Conservation (phyloP, 2,113 vertebrate species). For the Spheniscus mendiculus region DNA sequence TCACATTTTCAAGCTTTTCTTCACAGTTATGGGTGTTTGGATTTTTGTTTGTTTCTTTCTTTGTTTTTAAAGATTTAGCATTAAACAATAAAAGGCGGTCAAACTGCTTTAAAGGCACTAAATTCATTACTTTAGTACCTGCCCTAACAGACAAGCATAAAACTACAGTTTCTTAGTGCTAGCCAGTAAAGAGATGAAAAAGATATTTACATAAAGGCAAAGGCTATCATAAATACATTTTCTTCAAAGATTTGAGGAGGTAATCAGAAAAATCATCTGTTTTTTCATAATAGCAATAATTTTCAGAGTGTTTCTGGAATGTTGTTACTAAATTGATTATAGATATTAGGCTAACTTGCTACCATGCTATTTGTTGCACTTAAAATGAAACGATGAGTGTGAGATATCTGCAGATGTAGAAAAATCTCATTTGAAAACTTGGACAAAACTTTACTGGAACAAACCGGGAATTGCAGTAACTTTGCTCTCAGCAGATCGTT, state of each 20-base stretch:
- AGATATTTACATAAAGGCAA: background rate
- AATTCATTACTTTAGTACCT: background rate
- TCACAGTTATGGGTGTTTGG: background rate
- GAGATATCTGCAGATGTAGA: background rate
- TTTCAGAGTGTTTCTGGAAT: background rate
- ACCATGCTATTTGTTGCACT: background rate
- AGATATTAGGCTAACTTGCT: background rate
- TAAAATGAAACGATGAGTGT: background rate
- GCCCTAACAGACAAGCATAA: background rate
- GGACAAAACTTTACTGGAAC: background rate
- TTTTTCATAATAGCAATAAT: background rate
- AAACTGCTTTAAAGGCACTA: background rate
- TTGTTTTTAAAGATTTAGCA: background rate
- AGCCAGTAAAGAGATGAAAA: background rate
- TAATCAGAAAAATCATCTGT: background rate
- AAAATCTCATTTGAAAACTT: background rate
- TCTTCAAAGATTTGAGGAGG: background rate
- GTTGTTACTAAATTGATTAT: background rate
- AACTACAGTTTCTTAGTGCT: background rate
- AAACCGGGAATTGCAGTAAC: background rate
- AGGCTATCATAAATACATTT: background rate
- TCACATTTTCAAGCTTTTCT: background rate
- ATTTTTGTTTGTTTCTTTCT: background rate
- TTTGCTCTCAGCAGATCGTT: background rate
- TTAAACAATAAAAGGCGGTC: background rate